Percentiles rank a stretch among this genome's conserved stretches.
These are phyloP conservation scores for Hemibagrus wyckioides DNA, from an alignment of 2,113 vertebrate species.

Conservation along the genomic window DNA sequence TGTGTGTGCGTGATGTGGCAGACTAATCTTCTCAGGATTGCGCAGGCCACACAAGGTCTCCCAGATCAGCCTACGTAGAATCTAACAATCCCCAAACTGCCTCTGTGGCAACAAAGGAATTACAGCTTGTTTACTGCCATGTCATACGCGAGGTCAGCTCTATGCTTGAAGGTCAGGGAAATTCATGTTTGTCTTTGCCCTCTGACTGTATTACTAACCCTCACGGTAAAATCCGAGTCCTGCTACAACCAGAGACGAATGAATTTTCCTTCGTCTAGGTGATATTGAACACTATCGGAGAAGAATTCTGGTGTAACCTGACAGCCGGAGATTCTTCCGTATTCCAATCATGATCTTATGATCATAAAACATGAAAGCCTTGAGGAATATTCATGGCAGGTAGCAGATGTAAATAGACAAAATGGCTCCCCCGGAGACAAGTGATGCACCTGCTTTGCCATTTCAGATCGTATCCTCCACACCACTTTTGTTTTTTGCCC, in stretches of 20 bases:
- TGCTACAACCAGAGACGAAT: not conserved
- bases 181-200: not conserved
- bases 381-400: conserved; percentile 37
- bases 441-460: conserved; percentile 57
- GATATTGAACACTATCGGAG: conserved; percentile 12
- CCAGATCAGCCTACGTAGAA: conserved; percentile 19
- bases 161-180: conserved; percentile 1
- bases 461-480: conserved; percentile 58
- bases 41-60: conserved; percentile 39
- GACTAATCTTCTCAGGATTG: conserved; percentile 46
- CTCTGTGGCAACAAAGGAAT: conserved; percentile 37
- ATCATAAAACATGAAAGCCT: conserved; percentile 49
- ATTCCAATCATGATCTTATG: conserved; percentile 35
- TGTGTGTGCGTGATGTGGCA: conserved; percentile 33
- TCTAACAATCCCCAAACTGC: conserved; percentile 32
- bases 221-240: not conserved
- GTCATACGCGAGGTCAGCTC: not conserved
- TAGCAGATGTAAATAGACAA: conserved; percentile 51
- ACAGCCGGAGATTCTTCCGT: conserved; percentile 27
- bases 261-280: not conserved
- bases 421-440: conserved; percentile 55
- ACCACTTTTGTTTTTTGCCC: conserved; percentile 31
- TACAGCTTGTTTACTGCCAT: conserved; percentile 34
- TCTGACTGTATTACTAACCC: not conserved
- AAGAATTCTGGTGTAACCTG: conserved; percentile 12